Conservation (phyloP, 2,888 invertebrate species). For the Metacarcinus magister region DNA sequence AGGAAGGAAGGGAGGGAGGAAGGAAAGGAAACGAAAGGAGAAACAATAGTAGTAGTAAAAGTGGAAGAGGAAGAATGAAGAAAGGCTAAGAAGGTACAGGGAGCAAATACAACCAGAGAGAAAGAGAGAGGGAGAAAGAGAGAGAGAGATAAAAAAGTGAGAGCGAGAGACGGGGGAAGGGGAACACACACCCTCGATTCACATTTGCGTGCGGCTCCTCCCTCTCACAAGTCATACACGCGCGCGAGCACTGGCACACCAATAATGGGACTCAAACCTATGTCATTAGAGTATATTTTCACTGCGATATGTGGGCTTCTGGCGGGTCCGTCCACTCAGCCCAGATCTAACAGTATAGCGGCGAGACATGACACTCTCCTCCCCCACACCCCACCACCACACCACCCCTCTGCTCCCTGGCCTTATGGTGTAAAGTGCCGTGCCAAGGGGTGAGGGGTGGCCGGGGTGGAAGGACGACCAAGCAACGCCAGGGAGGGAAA, state of each 20-base stretch:
- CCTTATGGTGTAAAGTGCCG: background rate
- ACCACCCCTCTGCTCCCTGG: background rate
- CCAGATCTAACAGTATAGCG: background rate
- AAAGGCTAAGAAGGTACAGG: background rate
- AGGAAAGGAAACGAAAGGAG: too few relatives aligned
- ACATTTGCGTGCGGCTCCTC: background rate
- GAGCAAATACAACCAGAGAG: background rate
- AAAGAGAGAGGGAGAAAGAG: background rate
- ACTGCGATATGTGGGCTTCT: background rate
- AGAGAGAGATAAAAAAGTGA: background rate
- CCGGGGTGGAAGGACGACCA: background rate
- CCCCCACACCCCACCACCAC: background rate
- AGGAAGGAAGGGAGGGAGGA: too few relatives aligned
- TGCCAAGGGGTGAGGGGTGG: background rate
- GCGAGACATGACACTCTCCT: background rate
- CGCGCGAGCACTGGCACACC: background rate
- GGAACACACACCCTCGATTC: background rate
- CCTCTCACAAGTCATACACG: background rate
- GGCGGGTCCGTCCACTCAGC: background rate
- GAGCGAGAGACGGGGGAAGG: background rate
- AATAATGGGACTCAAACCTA: conserved; percentile 13
- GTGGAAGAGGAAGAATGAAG: too few relatives aligned
- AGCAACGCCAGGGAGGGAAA: background rate
- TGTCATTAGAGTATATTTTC: conserved; percentile 15
- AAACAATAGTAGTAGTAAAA: too few relatives aligned